A percentile compares a stretch with the other conserved stretches of the same genome.
Evolutionary conservation across 2,797 vertebrate genomes (phyloP).

Genomic region (Halcyon badia): DNA sequence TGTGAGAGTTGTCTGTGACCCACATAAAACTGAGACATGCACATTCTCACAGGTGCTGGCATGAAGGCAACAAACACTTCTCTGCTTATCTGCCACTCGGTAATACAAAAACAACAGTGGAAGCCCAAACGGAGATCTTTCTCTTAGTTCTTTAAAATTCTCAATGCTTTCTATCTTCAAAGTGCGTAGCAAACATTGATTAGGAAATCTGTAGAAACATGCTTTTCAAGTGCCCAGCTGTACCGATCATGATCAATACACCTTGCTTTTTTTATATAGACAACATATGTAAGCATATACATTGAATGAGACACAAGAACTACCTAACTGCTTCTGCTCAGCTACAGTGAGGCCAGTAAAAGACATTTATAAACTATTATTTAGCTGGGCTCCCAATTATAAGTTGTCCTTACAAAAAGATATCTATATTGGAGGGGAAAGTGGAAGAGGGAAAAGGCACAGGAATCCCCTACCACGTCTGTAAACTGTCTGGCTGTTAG

Average conservation of each 20-base stretch:
- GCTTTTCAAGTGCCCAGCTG: background rate
- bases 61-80: background rate
- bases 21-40: background rate
- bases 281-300: background rate
- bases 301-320: background rate
- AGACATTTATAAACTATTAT: background rate
- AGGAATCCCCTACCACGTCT: background rate
- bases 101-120: background rate
- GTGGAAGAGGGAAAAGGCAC: background rate
- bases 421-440: background rate
- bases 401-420: background rate
- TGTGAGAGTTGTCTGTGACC: background rate
- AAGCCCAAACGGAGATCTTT: background rate
- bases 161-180: background rate
- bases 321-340: background rate
- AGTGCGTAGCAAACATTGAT: background rate
- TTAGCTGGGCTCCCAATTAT: background rate
- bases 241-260: background rate
- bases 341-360: background rate
- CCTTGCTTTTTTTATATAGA: background rate
- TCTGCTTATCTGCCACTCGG: background rate
- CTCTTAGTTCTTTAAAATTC: background rate
- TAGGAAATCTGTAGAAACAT: background rate
- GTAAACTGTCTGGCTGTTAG: background rate
- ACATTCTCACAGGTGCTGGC: background rate